Evolutionary conservation across 2,888 invertebrate species (phyloP), one percentile per base, ranked within the genome.

Genomic region (Mythimna albipuncta): DNA sequence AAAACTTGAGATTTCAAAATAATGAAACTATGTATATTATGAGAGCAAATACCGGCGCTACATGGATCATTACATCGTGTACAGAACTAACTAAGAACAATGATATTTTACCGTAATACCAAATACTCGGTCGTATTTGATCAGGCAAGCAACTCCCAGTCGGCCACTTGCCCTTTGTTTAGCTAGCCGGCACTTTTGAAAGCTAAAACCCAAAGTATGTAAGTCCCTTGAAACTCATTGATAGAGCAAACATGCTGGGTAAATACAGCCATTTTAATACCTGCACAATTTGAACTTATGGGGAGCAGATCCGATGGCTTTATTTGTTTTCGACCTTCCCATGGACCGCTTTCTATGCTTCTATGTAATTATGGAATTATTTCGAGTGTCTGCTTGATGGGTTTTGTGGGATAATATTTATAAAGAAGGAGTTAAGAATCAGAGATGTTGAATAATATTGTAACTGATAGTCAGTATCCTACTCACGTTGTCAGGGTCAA

Each of bases 141-240:
- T 92, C 92, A 94, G 89, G 90, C 87, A 89, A 91, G 92, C 92
- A 93, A 94, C 93, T 91, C 91, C 89, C 92, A 91, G 91, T 91
- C 89, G 89, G 85, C 92, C 94, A 93, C 95, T 95, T 92, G 89
- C 70, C 75, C 90, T 89, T 91, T 95, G 93, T 94, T 95, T 94
- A 91, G 89, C 89, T 89, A 91, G 94, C 90, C 95, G 96, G 95
- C 91, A 84, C 94, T 93, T 95, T 96, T 96, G 96, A 95, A 95
- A 96, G 93, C 92, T 96, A 96, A 96, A 96, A 96, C 96, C 93
- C 94, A 93, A 96, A 93, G 95, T 96, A 90, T 96, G 96, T 96
- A 94, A 91, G 93, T 83, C 94, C 93, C 93, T 95, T 91, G 90
- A 94, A 93, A 93, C 95, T 93, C 95, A 93, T 94, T 94, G 93